Evolutionary conservation across 2,797 vertebrate species (phyloP), one percentile per base, ranked within the genome.

Genomic region (Nannoperca obscura): DNA sequence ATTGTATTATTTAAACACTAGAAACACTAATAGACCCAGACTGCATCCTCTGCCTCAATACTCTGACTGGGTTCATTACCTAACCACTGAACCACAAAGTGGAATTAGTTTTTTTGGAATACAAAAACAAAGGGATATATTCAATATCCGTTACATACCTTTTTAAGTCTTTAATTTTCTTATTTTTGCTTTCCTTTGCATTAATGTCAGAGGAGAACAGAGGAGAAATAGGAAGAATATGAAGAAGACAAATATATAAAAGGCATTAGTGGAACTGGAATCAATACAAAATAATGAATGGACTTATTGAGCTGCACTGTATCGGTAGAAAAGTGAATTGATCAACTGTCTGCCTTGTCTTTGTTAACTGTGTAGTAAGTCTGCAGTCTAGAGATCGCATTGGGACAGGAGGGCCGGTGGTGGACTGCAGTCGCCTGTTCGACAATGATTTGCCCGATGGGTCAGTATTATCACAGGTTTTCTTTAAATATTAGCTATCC

Each of bases 351-450:
- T 64, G 30, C 2, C 2, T 76, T 72, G 9, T 80, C 52, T 76
- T 72, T 78, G 46, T 71, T 59, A 49, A 62, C 54, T 74, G 15
- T 87, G 32, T 78, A 99, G 97, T 99, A 86, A 99, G 97, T 90
- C 97, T 99, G 79, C 97, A 99, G 90, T 99, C 97, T 85, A 95
- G 97, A 91, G 97, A 99, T 91, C 96, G 97, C 53, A 98, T 98
- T 77, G 97, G 97, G 80, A 96, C 95, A 20, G 97, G 97, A 89
- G 97, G 97, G 55, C 97, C 98, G 47, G 97, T 98, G 74, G 97
- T 99, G 81, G 97, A 99, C 84, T 99, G 97, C 94, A 98, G 97
- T 89, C 97, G 97, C 22, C 94, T 99, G 65, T 99, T 99, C 71
- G 97, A 98, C 89, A 99, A 99, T 63, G 97, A 99, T 85, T 95